These are phyloP conservation scores for Eriosoma lanigerum DNA, from an alignment of 1,140 invertebrate species.

Conservation along the genomic window DNA sequence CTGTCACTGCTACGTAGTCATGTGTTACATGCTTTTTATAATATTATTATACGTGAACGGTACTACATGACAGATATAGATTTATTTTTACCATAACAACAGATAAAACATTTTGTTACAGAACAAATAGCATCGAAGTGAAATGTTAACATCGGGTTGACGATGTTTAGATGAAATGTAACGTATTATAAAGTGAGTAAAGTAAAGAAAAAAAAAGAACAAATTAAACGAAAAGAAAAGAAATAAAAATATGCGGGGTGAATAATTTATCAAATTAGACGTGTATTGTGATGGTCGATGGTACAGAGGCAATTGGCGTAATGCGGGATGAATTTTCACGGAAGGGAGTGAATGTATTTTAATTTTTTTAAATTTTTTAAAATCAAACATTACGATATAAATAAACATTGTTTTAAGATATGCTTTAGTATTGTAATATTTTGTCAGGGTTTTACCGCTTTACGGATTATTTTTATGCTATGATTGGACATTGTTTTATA, in stretches of 20 bases:
- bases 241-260: background rate
- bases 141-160: background rate
- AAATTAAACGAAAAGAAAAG: background rate
- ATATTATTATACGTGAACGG: no score
- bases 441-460: no score
- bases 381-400: no score
- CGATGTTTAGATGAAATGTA: background rate
- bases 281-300: constrained; percentile 12
- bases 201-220: background rate
- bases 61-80: no score
- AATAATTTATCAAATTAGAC: constrained; percentile 52
- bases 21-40: no score
- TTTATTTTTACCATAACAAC: background rate
- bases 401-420: no score
- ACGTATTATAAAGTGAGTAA: background rate
- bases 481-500: no score
- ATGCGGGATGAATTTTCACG: constrained; percentile 1
- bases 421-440: no score
- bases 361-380: no score
- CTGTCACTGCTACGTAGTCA: no score
- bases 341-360: no score
- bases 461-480: no score
- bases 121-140: background rate
- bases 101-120: background rate
- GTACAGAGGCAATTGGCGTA: background rate